Evolutionary conservation across 2,888 invertebrate species (phyloP).

Genomic region (Lithophane ornitopus): DNA sequence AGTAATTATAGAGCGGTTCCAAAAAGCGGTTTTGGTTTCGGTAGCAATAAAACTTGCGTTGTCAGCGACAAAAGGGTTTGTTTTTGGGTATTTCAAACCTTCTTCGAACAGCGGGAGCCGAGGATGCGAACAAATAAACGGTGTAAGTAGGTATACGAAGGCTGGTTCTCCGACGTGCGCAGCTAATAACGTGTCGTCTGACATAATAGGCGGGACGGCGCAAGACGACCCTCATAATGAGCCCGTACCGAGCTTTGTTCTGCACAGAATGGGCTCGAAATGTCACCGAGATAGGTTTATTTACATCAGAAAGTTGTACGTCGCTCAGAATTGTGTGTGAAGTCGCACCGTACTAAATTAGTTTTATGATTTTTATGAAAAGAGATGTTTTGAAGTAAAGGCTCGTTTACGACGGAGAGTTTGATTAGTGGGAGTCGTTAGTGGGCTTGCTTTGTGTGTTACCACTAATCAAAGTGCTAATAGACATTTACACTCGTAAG

Average conservation of each 20-base stretch:
- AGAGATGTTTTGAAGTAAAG: slow-evolving; percentile 47
- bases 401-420: slow-evolving; percentile 27
- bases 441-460: slow-evolving; percentile 29
- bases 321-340: slow-evolving; percentile 63
- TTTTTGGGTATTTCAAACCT: slow-evolving; percentile 70
- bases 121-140: slow-evolving; percentile 71
- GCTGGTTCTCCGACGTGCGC: slow-evolving; percentile 64
- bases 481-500: slow-evolving; percentile 36
- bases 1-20: slow-evolving; percentile 71
- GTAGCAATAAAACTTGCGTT: slow-evolving; percentile 85
- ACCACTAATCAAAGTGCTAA: slow-evolving; percentile 39
- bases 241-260: slow-evolving; percentile 67
- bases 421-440: slow-evolving; percentile 33
- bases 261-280: slow-evolving; percentile 62
- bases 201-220: slow-evolving; percentile 66
- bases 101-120: slow-evolving; percentile 73
- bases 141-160: slow-evolving; percentile 59
- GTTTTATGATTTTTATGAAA: slow-evolving; percentile 65
- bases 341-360: slow-evolving; percentile 64
- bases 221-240: slow-evolving; percentile 70
- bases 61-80: slow-evolving; percentile 79
- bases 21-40: slow-evolving; percentile 77
- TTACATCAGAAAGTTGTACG: slow-evolving; percentile 69
- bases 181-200: slow-evolving; percentile 69
- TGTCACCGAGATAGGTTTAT: slow-evolving; percentile 69